Evolutionary conservation across 2,888 invertebrate species (phyloP).

Genomic region (Mongoloraphidia duomilia): DNA sequence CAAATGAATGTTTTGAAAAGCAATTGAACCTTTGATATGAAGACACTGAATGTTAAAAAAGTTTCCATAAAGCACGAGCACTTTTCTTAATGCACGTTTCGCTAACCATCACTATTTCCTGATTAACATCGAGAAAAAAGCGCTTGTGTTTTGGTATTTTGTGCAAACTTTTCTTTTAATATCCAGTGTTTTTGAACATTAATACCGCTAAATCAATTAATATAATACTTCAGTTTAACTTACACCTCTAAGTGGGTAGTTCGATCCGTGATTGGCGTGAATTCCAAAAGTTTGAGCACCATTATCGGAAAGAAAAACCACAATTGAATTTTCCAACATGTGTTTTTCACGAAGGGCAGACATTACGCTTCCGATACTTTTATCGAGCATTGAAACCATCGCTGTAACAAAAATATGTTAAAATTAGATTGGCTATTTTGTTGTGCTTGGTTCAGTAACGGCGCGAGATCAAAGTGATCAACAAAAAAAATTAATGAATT

Average conservation of each 20-base stretch:
- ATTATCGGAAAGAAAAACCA: constrained; percentile 82
- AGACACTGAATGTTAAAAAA: no score
- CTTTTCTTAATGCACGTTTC: no score
- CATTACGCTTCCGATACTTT: constrained; percentile 70
- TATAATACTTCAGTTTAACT: constrained; percentile 18
- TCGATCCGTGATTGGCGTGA: constrained; percentile 62
- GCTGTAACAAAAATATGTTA: constrained; percentile 36
- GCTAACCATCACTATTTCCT: no score
- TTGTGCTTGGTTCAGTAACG: constrained; percentile 8
- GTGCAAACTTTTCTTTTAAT: no score
- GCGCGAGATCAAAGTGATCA: neutral
- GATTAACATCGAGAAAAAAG: no score
- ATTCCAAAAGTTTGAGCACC: constrained; percentile 65
- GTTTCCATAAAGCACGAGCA: no score
- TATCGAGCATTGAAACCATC: constrained; percentile 80
- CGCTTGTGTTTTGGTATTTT: no score
- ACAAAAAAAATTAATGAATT: neutral
- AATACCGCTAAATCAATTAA: neutral
- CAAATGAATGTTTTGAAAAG: no score
- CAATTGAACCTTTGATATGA: no score
- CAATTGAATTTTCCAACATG: constrained; percentile 69
- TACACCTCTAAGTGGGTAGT: constrained; percentile 66
- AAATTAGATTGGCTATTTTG: neutral
- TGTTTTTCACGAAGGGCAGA: constrained; percentile 48
- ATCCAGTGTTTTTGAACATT: no score